Conservation (phyloP, 2,797 vertebrate species). For the Melanogrammus aeglefinus region DNA sequence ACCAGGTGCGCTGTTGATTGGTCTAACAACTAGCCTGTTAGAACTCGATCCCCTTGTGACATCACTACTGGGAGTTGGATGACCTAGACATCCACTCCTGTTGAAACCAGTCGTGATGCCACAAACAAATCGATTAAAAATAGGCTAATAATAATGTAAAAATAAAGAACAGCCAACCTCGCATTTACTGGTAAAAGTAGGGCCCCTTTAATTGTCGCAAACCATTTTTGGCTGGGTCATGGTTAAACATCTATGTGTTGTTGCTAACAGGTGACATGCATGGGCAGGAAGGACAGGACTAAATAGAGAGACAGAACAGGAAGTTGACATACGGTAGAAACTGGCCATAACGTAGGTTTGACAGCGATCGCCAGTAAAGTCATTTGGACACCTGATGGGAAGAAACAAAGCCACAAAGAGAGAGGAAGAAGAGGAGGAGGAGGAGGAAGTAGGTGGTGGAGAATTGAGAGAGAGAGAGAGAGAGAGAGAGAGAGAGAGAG, state of each 20-base stretch:
- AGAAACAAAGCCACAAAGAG: constrained; percentile 85
- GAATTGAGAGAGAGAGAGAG: constrained; percentile 6
- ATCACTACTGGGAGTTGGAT: neutral
- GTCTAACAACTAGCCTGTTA: neutral
- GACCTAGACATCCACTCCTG: no score
- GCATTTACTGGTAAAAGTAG: neutral
- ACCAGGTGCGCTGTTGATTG: neutral
- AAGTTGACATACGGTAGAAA: constrained; percentile 99
- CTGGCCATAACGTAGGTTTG: constrained; percentile 99
- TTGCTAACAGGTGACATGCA: constrained; percentile 59
- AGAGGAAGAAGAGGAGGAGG: constrained; percentile 84
- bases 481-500: constrained; percentile 11
- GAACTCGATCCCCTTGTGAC: neutral
- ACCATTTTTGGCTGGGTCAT: neutral
- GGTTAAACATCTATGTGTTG: neutral
- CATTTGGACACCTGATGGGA: constrained; percentile 99
- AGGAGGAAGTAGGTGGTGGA: constrained; percentile 46
- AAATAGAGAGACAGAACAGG: constrained; percentile 79
- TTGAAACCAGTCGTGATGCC: neutral
- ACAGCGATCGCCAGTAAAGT: constrained; percentile 99
- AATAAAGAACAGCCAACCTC: neutral
- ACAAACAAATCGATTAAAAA: neutral
- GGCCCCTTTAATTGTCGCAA: no score
- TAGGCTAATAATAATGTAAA: neutral
- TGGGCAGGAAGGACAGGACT: constrained; percentile 54